phyloP scores from a whole-genome alignment of 2,888 invertebrate species.

The Zygothrica quintamaculata region DNA sequence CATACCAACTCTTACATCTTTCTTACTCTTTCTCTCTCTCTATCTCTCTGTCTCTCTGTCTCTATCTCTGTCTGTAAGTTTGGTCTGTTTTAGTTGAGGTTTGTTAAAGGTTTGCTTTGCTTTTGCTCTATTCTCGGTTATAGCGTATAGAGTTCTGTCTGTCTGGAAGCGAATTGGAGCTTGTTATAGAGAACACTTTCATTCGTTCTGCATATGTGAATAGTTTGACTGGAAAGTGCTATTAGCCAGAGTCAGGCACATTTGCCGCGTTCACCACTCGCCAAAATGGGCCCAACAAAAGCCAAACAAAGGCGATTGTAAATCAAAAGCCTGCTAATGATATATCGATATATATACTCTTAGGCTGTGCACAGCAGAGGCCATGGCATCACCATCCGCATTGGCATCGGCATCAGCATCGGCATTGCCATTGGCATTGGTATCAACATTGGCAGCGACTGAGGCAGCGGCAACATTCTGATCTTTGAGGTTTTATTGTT shows the following conservation, averaged over 20 bases:
- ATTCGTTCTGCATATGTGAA: slow-evolving; percentile 73
- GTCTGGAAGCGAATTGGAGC: slow-evolving; percentile 58
- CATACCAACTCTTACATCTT: slow-evolving; percentile 41
- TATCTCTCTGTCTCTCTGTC: too few species aligned
- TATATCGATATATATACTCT: slow-evolving; percentile 70
- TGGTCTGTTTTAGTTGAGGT: neutral
- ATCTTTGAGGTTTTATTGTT: slow-evolving; percentile 62
- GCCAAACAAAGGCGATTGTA: slow-evolving; percentile 77
- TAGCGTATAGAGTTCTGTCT: too few species aligned
- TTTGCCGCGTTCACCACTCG: slow-evolving; percentile 44
- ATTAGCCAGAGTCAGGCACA: slow-evolving; percentile 62
- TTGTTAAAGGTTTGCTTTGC: neutral
- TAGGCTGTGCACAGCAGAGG: slow-evolving; percentile 35
- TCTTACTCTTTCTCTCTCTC: neutral
- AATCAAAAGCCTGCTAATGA: slow-evolving; percentile 77
- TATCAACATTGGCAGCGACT: too few species aligned
- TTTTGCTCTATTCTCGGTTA: too few species aligned
- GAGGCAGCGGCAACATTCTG: slow-evolving; percentile 55
- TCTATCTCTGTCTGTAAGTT: too few species aligned
- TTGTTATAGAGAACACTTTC: slow-evolving; percentile 73
- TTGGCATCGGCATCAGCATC: too few species aligned
- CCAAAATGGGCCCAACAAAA: slow-evolving; percentile 65
- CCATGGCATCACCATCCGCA: slow-evolving; percentile 30
- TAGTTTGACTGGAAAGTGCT: slow-evolving; percentile 63
- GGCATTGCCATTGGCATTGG: too few species aligned